Percentiles rank a stretch among this genome's conserved stretches.
Conservation (phyloP, 2,113 vertebrate species). For the Sceloporus tristichus region DNA sequence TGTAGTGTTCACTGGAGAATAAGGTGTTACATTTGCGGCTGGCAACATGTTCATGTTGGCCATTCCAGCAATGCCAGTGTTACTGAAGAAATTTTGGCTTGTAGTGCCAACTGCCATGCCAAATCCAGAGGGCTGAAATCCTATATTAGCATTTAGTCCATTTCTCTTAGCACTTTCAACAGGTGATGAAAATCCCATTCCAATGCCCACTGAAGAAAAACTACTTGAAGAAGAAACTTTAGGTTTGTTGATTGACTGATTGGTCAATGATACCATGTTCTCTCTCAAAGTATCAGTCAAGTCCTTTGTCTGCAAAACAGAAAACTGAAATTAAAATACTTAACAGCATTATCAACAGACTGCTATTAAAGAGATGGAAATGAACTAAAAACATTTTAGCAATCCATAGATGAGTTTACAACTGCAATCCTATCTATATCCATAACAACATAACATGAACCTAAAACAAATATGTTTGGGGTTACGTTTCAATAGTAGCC, state of each 20-base stretch:
- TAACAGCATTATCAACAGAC: neutral
- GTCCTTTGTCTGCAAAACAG: conserved; percentile 90
- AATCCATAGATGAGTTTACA: too few relatives aligned
- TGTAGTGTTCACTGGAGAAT: conserved; percentile 78
- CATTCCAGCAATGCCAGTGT: conserved; percentile 67
- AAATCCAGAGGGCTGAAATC: conserved; percentile 86
- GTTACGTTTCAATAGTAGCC: too few relatives aligned
- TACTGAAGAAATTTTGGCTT: conserved; percentile 83
- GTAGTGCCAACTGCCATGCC: conserved; percentile 80
- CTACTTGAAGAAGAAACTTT: conserved; percentile 79
- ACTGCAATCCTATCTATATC: too few relatives aligned
- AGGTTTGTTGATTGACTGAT: conserved; percentile 80
- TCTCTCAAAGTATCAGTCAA: conserved; percentile 93
- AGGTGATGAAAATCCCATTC: conserved; percentile 79
- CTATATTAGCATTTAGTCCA: conserved; percentile 84
- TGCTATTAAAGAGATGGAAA: neutral
- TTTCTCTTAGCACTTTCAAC: conserved; percentile 82
- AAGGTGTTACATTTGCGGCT: conserved; percentile 86
- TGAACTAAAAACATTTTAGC: neutral
- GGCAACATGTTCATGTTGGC: conserved; percentile 79
- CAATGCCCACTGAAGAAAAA: conserved; percentile 81
- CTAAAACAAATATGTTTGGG: too few relatives aligned
- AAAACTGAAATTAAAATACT: conserved; percentile 22
- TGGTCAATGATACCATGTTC: conserved; percentile 89
- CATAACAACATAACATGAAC: too few relatives aligned